A percentile compares a stretch with the other conserved stretches of the same genome.
Conservation (phyloP, 2,888 invertebrate genomes). For the Punctoribates punctum region DNA sequence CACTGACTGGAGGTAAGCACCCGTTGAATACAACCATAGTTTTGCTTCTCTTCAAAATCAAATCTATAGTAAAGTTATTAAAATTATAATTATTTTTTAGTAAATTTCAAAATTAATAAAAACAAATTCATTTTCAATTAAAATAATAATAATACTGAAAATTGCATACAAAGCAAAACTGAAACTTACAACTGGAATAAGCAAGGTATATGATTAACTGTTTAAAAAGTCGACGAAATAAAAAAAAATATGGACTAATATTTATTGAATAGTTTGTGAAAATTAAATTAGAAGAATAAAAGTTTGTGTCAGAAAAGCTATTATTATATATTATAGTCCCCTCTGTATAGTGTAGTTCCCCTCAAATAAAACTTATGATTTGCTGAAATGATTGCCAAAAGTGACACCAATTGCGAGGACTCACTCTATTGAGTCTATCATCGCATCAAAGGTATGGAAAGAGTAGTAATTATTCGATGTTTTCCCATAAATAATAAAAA, state of each 20-base stretch:
- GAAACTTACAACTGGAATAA: not conserved
- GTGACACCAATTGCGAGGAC: constrained; percentile 14
- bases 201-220: not conserved
- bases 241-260: not conserved
- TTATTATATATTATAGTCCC: constrained; percentile 2
- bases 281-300: constrained; percentile 9
- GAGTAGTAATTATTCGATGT: not conserved
- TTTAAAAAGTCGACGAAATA: not conserved
- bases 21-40: constrained; percentile 16
- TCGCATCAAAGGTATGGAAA: not conserved
- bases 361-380: constrained; percentile 26
- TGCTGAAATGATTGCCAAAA: constrained; percentile 16
- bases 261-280: not conserved
- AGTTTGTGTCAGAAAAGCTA: not conserved
- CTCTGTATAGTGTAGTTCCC: not conserved
- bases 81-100: not conserved
- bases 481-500: not conserved
- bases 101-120: not conserved
- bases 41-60: not conserved
- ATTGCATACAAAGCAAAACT: not conserved
- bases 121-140: not conserved
- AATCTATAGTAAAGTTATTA: not conserved
- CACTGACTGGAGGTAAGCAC: not conserved
- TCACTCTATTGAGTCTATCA: not conserved
- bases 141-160: not conserved